Evolutionary conservation across 2,888 invertebrate genomes (phyloP).

Genomic region (Diplazon laetatorius): DNA sequence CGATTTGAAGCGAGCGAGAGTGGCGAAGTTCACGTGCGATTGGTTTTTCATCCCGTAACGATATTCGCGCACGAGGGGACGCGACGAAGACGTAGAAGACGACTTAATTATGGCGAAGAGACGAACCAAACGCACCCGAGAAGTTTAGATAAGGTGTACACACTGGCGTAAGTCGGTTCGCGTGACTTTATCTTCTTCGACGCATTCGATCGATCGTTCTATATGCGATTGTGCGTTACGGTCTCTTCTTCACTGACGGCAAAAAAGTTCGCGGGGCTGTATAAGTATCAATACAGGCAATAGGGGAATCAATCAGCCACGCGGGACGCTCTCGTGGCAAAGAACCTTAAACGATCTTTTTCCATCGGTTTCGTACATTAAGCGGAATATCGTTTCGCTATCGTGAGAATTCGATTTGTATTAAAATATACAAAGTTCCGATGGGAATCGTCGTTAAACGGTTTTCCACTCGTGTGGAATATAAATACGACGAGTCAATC

Average conservation of each 20-base stretch:
- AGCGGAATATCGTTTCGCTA: constrained; percentile 6
- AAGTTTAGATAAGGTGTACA: constrained; percentile 58
- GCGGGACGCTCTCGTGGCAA: constrained; percentile 29
- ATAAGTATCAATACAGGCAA: constrained; percentile 17
- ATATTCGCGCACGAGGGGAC: constrained; percentile 36
- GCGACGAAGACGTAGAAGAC: constrained; percentile 33
- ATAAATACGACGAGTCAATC: constrained; percentile 50
- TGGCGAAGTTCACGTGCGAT: constrained; percentile 37
- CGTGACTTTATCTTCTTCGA: constrained; percentile 32
- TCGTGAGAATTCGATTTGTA: constrained; percentile 54
- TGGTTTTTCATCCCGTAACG: constrained; percentile 47
- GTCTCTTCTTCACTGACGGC: background rate
- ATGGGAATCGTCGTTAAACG: constrained; percentile 7
- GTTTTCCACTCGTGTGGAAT: constrained; percentile 8
- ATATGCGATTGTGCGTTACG: constrained; percentile 45
- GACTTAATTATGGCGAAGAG: constrained; percentile 61
- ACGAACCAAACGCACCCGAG: constrained; percentile 32
- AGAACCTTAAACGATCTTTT: constrained; percentile 35
- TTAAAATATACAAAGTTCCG: constrained; percentile 60
- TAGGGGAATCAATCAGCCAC: constrained; percentile 47
- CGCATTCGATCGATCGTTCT: constrained; percentile 57
- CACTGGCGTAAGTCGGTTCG: constrained; percentile 8
- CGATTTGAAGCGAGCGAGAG: constrained; percentile 58
- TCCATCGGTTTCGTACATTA: constrained; percentile 46
- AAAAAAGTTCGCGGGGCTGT: constrained; percentile 41